Conservation (phyloP, 2,113 vertebrate species). For the Dasyornis broadbenti region DNA sequence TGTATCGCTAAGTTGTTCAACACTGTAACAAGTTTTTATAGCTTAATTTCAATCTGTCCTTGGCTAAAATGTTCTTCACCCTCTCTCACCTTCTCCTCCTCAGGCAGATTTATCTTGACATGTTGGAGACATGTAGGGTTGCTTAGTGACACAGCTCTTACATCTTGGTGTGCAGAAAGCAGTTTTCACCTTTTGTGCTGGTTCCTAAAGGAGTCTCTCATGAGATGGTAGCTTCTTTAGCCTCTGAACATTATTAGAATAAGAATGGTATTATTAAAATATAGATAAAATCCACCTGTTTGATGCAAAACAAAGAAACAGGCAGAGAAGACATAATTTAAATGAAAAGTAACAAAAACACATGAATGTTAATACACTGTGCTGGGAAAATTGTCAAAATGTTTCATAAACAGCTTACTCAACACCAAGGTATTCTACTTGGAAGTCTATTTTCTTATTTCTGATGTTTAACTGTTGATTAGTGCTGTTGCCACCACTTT, state of each 20-base stretch:
- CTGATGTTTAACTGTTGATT: neutral
- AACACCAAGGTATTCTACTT: neutral
- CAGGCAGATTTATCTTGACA: neutral
- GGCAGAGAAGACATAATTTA: neutral
- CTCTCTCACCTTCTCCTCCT: neutral
- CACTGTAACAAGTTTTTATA: neutral
- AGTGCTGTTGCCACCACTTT: neutral
- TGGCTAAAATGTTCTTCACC: neutral
- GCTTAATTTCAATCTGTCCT: neutral
- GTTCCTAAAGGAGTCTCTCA: neutral
- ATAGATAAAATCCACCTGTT: neutral
- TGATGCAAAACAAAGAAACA: neutral
- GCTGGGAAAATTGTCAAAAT: neutral
- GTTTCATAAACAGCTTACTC: neutral
- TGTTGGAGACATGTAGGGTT: neutral
- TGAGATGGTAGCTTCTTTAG: neutral
- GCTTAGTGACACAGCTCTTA: neutral
- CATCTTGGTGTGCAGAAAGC: neutral
- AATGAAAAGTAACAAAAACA: neutral
- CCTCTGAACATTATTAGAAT: neutral
- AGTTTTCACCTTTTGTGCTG: neutral
- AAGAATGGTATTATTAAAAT: neutral
- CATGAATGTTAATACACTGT: neutral
- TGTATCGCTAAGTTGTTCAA: neutral
- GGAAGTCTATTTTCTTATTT: neutral